These are phyloP conservation scores for Drosophila maculinotata DNA, from an alignment of 2,888 invertebrate species.

Conservation along the genomic window DNA sequence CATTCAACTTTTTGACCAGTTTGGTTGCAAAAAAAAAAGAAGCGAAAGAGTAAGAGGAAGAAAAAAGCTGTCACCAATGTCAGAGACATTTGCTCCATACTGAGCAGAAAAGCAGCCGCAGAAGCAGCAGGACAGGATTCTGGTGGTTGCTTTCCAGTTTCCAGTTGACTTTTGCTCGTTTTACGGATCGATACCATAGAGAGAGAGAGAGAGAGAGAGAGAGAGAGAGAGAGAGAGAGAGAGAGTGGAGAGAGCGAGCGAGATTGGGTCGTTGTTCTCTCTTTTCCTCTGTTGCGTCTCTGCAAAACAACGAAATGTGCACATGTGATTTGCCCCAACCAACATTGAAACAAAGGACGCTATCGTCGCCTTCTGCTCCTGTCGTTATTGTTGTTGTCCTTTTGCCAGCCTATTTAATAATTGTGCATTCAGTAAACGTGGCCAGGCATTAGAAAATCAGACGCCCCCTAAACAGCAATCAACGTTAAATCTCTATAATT, in stretches of 20 bases:
- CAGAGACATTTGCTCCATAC: slow-evolving; percentile 46
- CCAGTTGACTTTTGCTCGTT: slow-evolving; percentile 75
- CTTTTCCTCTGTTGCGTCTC: slow-evolving; percentile 47
- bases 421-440: slow-evolving; percentile 77
- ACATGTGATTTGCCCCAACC: slow-evolving; percentile 70
- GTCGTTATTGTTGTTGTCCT: slow-evolving; percentile 29
- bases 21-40: slow-evolving; percentile 6
- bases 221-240: slow-evolving; percentile 9
- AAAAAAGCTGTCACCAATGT: slow-evolving; percentile 55
- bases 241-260: not conserved
- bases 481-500: slow-evolving; percentile 67
- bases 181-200: slow-evolving; percentile 70
- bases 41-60: not conserved
- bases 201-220: slow-evolving; percentile 20
- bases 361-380: slow-evolving; percentile 24
- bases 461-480: slow-evolving; percentile 58
- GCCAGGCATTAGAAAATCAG: slow-evolving; percentile 31
- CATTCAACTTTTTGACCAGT: slow-evolving; percentile 49
- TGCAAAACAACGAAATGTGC: slow-evolving; percentile 70
- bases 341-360: slow-evolving; percentile 50
- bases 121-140: slow-evolving; percentile 40
- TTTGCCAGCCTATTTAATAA: slow-evolving; percentile 74
- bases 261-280: slow-evolving; percentile 14
- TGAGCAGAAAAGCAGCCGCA: slow-evolving; percentile 21
- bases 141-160: slow-evolving; percentile 77